Conservation (phyloP, 2,113 vertebrate genomes). For the Amphiprion ocellaris region DNA sequence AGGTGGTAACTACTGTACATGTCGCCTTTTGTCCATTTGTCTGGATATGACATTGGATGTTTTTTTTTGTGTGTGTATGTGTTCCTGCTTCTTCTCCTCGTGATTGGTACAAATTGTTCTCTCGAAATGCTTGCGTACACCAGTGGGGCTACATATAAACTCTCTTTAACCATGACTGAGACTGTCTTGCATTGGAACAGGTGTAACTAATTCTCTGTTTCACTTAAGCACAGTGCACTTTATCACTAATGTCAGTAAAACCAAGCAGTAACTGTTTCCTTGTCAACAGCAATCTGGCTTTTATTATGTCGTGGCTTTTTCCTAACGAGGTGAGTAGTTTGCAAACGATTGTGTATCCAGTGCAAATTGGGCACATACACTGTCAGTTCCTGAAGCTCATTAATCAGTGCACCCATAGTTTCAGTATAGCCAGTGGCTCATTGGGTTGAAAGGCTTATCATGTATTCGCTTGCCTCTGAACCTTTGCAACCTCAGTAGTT, state of each 20-base stretch:
- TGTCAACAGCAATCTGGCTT: slow-evolving; percentile 11
- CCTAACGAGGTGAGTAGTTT: slow-evolving; percentile 23
- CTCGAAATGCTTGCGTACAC: not conserved
- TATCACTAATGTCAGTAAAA: slow-evolving; percentile 6
- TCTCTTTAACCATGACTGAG: not conserved
- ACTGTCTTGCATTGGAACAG: not conserved
- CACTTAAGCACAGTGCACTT: not conserved
- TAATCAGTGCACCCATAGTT: slow-evolving; percentile 19
- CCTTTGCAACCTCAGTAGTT: not conserved
- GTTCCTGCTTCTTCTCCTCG: not conserved
- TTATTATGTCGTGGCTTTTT: slow-evolving; percentile 6
- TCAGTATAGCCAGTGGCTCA: slow-evolving; percentile 12
- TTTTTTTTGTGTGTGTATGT: not conserved
- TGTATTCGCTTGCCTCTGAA: not conserved
- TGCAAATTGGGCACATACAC: slow-evolving; percentile 6
- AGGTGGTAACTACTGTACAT: not conserved
- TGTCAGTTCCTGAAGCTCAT: slow-evolving; percentile 20
- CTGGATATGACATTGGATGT: not conserved
- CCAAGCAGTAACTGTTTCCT: slow-evolving; percentile 10
- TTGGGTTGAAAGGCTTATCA: slow-evolving; percentile 14
- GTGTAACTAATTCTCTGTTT: slow-evolving; percentile 6
- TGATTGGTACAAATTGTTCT: not conserved
- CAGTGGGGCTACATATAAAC: not conserved
- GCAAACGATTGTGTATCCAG: slow-evolving; percentile 6
- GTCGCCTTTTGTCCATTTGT: not conserved